Conservation (phyloP, 2,888 invertebrate genomes). For the Orthosia incerta region DNA sequence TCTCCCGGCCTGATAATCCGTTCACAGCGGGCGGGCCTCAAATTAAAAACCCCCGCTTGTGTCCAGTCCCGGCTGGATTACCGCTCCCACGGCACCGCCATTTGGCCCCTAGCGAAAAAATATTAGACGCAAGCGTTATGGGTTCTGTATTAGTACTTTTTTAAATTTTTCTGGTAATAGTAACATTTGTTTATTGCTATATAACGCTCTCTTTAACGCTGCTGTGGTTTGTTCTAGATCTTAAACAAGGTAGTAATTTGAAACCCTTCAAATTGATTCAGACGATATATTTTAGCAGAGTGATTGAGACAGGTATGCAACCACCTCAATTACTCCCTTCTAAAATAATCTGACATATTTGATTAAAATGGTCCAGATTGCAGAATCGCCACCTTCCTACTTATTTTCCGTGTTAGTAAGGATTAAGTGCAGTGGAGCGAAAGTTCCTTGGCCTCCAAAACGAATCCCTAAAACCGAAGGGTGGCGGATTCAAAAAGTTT, state of each 20-base stretch:
- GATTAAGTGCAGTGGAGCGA: conserved; percentile 38
- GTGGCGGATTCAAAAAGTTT: conserved; percentile 80
- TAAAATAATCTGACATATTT: not conserved
- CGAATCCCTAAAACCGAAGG: conserved; percentile 75
- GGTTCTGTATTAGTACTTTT: conserved; percentile 39
- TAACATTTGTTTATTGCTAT: not conserved
- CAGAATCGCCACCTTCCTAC: not conserved
- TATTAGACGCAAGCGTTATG: conserved; percentile 41
- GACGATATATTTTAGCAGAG: not conserved
- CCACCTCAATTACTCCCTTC: not conserved
- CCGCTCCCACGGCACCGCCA: conserved; percentile 77
- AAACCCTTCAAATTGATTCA: not conserved
- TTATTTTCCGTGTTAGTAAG: conserved; percentile 30
- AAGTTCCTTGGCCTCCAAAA: conserved; percentile 44
- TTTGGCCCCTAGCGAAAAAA: conserved; percentile 67
- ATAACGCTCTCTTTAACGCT: not conserved
- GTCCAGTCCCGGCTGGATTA: conserved; percentile 83
- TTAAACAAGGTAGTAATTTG: not conserved
- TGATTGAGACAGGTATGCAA: not conserved
- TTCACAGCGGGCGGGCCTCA: conserved; percentile 88
- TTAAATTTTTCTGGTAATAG: not conserved
- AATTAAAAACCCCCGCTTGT: conserved; percentile 88
- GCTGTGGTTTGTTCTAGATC: not conserved
- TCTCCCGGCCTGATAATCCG: conserved; percentile 86
- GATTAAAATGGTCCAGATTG: not conserved